Evolutionary conservation across 2,888 invertebrate genomes (phyloP), one percentile per base, ranked within the genome.

Genomic region (Tetrapedia diversipes): DNA sequence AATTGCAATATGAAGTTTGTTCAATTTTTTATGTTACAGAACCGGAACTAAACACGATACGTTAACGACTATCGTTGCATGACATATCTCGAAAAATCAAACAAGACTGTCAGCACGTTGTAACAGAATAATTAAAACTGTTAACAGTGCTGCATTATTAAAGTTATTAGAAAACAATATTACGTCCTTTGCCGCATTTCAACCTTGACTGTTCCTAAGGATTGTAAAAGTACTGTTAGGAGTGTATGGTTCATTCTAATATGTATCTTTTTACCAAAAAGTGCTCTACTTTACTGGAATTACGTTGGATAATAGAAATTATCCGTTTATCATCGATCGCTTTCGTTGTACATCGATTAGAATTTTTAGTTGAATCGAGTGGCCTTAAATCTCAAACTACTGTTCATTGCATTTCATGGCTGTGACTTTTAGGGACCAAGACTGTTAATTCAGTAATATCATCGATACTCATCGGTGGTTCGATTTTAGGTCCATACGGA

Each of bases 401-500:
- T 83, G 88, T 90, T 89, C 85, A 86, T 89, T 91, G 91, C 91
- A 91, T 91, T 91, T 91, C 89, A 89, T 89, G 92, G 91, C 92
- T 92, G 92, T 92, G 92, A 91, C 89, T 88, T 83, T 86, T 91
- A 90, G 90, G 91, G 91, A 91, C 91, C 92, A 92, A 91, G 84
- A 87, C 85, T 88, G 81, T 74, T 72, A 78, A 74, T 70, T 60
- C 66, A 63, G 61, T 71, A 73, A 63, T 57, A 65, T 61, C 16
- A 47, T 61, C 59, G 32, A 54, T n/a, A 41, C 19, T 22, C 32
- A 59, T 65, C 47, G 53, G 11, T 39, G 59, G 37, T 64, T 76
- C 71, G 71, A 71, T 71, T 34, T 45, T 53, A 61, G 29, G n/a
- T 65, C 51, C 51, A 24, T 32, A 32, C 43, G 59, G 51, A 56